Base-by-base conservation (phyloP, 2,888 invertebrate genomes). In the Perdita meconis region DNA sequence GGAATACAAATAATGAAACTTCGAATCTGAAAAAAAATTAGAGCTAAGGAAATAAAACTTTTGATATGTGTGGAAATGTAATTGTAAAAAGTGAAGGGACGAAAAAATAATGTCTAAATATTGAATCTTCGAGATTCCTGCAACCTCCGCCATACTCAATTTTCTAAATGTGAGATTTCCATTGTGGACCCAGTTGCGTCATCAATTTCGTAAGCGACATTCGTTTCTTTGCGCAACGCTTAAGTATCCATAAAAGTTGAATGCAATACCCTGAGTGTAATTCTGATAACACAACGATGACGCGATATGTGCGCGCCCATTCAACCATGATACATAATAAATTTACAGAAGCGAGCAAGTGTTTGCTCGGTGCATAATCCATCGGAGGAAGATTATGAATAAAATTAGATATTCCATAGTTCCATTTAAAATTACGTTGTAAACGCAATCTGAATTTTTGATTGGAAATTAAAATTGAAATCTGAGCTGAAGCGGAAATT, bases 161-260 rank as follows among this genome's bases (percentile, higher is more conserved):
- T 66, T 59, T 16, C 42, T 59, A 68, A 53, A 61, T 71, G 77
- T 30, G 8, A 8, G 8, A 26, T 47, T 44, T 12, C 8, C 47
- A 51, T 13, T 16, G 8, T 5, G 22, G 16, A 22, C 12, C n/a
- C 50, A 30, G 59, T 81, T 81, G 55, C 71, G 56, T 77, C 57
- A 81, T 51, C 74, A 30, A 78, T 74, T 71, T 68, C 59, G 61
- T 71, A 71, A 81, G 60, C 50, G 60, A 44, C 36, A 56, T 40
- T 30, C 38, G 47, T 56, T 71, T 63, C 78, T 80, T 74, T 77
- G 77, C 67, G 38, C 80, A 70, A 77, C 59, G 47, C 40, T 22
- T 59, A 42, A 44, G 51, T 34, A 50, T 64, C 8, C 55, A 68
- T 50, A 34, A 19, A 24, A 67, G 60, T 61, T 40, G 47, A 36